These are phyloP conservation scores for Cavia porcellus DNA, from an alignment of 2,113 vertebrate genomes.

Conservation along the genomic window DNA sequence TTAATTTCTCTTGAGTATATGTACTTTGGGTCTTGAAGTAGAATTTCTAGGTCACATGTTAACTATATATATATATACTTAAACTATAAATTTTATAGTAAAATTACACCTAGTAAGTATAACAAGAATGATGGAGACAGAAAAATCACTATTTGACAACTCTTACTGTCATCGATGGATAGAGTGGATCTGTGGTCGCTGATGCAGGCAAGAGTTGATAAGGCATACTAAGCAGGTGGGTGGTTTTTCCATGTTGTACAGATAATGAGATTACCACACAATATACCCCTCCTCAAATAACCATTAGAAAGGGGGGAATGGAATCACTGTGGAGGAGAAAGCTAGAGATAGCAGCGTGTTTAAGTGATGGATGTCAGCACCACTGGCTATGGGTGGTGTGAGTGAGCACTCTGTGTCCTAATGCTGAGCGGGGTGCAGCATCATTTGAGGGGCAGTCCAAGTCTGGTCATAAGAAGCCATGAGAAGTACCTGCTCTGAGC, in stretches of 20 bases:
- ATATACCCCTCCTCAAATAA: background rate
- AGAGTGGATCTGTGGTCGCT: background rate
- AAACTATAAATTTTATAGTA: background rate
- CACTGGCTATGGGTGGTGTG: too few relatives aligned
- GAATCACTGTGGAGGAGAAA: background rate
- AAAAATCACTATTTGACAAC: background rate
- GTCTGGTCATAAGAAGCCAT: background rate
- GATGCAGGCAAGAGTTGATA: background rate
- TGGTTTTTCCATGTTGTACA: background rate
- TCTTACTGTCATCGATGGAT: background rate
- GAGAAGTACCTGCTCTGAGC: background rate
- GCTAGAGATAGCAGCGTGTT: background rate
- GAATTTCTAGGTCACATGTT: background rate
- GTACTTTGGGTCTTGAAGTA: background rate
- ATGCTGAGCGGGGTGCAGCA: background rate
- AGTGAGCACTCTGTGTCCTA: rapidly evolving
- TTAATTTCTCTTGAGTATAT: background rate
- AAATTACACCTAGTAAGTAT: background rate
- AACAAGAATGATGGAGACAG: background rate
- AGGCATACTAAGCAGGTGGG: background rate
- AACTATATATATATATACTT: background rate
- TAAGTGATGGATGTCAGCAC: background rate
- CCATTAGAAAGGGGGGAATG: background rate
- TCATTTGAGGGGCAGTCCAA: background rate
- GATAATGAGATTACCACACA: background rate